Conservation (phyloP, 2,888 invertebrate genomes). For the Protophormia terraenovae region DNA sequence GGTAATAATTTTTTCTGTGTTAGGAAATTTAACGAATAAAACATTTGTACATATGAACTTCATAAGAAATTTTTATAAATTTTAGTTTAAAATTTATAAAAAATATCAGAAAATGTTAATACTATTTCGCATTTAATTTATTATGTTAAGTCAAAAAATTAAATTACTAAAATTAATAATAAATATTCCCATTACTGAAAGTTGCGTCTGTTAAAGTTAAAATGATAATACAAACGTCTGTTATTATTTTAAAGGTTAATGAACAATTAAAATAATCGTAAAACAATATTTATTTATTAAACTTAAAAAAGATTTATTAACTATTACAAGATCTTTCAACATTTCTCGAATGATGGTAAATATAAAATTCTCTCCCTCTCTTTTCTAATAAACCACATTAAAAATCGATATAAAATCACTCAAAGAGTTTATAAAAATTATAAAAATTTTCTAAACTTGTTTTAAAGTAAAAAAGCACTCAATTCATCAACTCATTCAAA, state of each 20-base stretch:
- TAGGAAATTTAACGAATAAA: no score
- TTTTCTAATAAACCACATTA: neutral
- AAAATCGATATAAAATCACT: conserved; percentile 9
- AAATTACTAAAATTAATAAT: no score
- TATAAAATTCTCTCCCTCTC: neutral
- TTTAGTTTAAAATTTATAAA: no score
- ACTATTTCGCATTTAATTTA: no score
- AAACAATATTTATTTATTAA: conserved; percentile 16
- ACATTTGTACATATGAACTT: no score
- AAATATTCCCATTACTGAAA: neutral
- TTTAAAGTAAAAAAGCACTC: neutral
- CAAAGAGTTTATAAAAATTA: conserved; percentile 30
- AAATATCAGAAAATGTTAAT: no score
- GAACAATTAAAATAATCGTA: neutral
- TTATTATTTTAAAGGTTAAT: conserved; percentile 22
- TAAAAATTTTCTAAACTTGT: neutral
- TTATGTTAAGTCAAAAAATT: neutral
- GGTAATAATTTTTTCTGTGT: no score
- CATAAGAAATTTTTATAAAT: no score
- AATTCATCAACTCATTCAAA: neutral
- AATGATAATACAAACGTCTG: neutral
- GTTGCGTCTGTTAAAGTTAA: neutral
- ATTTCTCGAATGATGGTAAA: neutral
- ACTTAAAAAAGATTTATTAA: neutral
- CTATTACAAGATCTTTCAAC: neutral